Conservation (phyloP, 2,888 invertebrate genomes). For the Malacosoma neustria region DNA sequence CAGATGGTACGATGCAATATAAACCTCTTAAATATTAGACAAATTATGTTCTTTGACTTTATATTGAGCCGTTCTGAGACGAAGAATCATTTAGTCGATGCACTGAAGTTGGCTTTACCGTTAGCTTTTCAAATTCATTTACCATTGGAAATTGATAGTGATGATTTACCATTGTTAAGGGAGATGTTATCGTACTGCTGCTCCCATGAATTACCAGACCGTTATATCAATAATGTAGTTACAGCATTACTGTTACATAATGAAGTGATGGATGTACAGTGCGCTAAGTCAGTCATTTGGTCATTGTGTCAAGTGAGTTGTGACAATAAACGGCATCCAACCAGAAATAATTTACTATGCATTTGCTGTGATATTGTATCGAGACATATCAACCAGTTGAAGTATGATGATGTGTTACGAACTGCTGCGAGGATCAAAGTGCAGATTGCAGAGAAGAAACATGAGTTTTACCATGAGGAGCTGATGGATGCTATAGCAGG, state of each 20-base stretch:
- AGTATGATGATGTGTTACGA: slow-evolving; percentile 63
- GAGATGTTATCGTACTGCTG: slow-evolving; percentile 73
- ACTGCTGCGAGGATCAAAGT: slow-evolving; percentile 63
- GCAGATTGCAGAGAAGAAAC: slow-evolving; percentile 52
- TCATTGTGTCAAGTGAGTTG: slow-evolving; percentile 68
- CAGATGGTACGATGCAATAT: slow-evolving; percentile 77
- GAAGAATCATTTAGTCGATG: slow-evolving; percentile 75
- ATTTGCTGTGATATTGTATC: slow-evolving; percentile 65
- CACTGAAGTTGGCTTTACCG: slow-evolving; percentile 78
- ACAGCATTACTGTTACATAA: slow-evolving; percentile 61
- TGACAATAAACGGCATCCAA: slow-evolving; percentile 41
- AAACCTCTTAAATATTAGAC: slow-evolving; percentile 73
- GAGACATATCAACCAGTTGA: slow-evolving; percentile 48
- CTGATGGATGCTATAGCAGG: slow-evolving; percentile 73
- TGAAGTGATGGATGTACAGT: slow-evolving; percentile 48
- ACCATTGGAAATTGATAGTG: slow-evolving; percentile 69
- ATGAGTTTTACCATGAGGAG: slow-evolving; percentile 76
- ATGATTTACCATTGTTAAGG: slow-evolving; percentile 62
- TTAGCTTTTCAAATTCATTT: slow-evolving; percentile 79
- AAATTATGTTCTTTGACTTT: slow-evolving; percentile 78
- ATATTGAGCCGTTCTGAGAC: slow-evolving; percentile 63
- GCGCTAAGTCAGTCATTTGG: slow-evolving; percentile 71
- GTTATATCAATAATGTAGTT: slow-evolving; percentile 68
- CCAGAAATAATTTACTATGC: slow-evolving; percentile 64
- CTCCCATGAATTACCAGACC: slow-evolving; percentile 58